Evolutionary conservation across 1,140 invertebrate species (phyloP), one percentile per base, ranked within the genome.

Genomic region (Macrostomum lignano): DNA sequence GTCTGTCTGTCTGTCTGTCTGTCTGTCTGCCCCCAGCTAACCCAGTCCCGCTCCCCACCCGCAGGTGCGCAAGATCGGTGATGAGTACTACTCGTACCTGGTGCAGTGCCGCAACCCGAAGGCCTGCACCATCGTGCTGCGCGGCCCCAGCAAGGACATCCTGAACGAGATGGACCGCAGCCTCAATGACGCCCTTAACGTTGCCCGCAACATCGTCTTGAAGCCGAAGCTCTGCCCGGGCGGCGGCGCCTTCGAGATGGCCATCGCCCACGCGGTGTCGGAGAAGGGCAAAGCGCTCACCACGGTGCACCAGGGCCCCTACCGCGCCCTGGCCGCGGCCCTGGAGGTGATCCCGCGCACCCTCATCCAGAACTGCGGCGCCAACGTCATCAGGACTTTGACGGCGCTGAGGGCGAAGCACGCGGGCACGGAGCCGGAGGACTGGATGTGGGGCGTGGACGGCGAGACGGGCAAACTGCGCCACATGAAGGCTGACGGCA

Each of bases 131-230:
- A 88, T 98, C 46, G 55, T 96, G 33, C 58, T 98, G 15, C 66
- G 88, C 31, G 91, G 88, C 17, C 78, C 86, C 15, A 88, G 78
- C 40, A 96, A 96, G 60, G 91, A 96, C 53, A 70, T 98, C 33
- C 62, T 98, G 15, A 88, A 82, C 50, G 86, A 98, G 62, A 76
- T 82, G 15, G 88, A 98, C 51, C 68, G 91, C 36, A 98, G 96
- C 62, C 63, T 98, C 2, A 84, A 96, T 55, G 91, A 98, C 61
- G 88, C 91, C 23, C 65, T 98, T 42, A 73, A 84, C 52, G 88
- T 96, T 11, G 78, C 81, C 13, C 69, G 82, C 38, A 98, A 98
- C 62, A 69, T 98, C 37, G 65, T 78, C 44, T 48, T 74, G 14
- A 70, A 78, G 38, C 72, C 73, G 0, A 65, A 64, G 41, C 52